Base-by-base conservation (phyloP, 2,888 invertebrate genomes). In the Pachydiplax longipennis region DNA sequence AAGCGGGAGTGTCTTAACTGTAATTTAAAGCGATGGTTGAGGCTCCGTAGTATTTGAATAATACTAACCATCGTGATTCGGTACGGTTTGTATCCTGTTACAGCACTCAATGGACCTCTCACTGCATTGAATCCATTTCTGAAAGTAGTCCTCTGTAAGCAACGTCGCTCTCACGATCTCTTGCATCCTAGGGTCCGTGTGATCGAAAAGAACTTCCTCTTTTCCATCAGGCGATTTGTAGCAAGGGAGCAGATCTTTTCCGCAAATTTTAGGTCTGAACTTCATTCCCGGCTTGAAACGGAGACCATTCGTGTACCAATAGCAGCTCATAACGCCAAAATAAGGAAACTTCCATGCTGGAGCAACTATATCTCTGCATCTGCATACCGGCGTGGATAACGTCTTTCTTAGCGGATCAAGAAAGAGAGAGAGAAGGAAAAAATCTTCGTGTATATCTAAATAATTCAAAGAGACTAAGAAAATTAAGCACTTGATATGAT, bases 81-180 rank as follows among this genome's bases (percentile, higher is more conserved):
- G 58, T 25, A 87, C 53, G 44, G 40, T 58, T 25, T 87, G 35
- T 91, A 92, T 92, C 37, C 81, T 81, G 37, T 90, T 58, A 83
- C 92, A 92, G 73, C 92, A 92, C 44, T 61, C 90, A 18, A 83
- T 90, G 13, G 92, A 92, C 31, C 87, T 90, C 73, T 91, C 90
- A 90, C 91, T 91, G 53, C 92, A 92, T 61, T 80, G 65, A 18
- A 91, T 48, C 91, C 91, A 91, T 65, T 91, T 91, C 12, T 44
- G 0, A 0, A 80, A 80, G 81, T 90, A 90, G 18, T 90, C 37
- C 22, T 48, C 37, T 1, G 61, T 40, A n/a, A 31, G 22, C 13
- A 91, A 83, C 37, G 90, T 90, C 31, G 58, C 44, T 5, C 80
- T 22, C 12, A 91, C 73, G 22, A 91, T 10, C 15, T 48, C 48